A percentile compares a stretch with the other conserved stretches of the same genome.
phyloP scores from a whole-genome alignment of 2,797 vertebrate species.

The Pangasius djambal region DNA sequence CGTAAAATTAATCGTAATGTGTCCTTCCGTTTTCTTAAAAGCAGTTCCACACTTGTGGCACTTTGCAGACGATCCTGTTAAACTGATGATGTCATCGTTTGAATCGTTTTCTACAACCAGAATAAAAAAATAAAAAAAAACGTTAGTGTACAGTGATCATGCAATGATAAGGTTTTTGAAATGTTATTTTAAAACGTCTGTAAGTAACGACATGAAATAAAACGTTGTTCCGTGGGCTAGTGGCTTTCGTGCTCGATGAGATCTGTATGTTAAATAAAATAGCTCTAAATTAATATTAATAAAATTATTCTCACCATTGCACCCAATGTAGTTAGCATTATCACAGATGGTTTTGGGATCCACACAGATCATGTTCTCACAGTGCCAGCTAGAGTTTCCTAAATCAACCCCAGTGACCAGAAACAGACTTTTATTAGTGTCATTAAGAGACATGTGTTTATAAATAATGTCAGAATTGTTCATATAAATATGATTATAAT shows the following conservation, averaged over 20 bases:
- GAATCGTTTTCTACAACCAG: background rate
- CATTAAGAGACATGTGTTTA: background rate
- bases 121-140: background rate
- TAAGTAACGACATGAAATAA: background rate
- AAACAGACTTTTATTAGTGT: background rate
- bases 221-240: background rate
- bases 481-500: background rate
- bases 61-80: rapidly evolving
- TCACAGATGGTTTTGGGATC: background rate
- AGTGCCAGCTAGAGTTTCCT: rapidly evolving
- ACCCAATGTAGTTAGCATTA: rapidly evolving
- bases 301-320: background rate
- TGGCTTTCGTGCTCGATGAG: background rate
- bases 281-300: background rate
- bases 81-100: background rate
- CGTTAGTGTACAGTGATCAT: background rate
- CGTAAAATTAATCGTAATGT: rapidly evolving
- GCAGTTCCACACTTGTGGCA: slow-evolving; percentile 51
- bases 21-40: rapidly evolving
- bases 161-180: background rate
- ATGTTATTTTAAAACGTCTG: background rate
- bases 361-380: slow-evolving; percentile 28
- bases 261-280: background rate
- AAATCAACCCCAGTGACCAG: background rate
- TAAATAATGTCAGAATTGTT: background rate